phyloP scores from a whole-genome alignment of 2,888 invertebrate species.

The Myathropa florea region DNA sequence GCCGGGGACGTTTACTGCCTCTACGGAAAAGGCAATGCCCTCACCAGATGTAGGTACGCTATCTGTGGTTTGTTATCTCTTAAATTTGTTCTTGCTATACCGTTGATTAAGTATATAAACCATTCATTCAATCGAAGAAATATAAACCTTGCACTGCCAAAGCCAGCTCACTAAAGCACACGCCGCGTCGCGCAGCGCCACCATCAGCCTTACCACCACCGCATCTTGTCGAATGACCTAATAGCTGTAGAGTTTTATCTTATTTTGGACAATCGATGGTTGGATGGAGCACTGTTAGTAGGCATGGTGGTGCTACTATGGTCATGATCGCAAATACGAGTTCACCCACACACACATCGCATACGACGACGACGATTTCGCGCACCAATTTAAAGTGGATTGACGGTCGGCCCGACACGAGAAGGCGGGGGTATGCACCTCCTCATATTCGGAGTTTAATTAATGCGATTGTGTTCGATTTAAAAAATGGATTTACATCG shows the following conservation, averaged over 20 bases:
- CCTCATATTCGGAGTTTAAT: conserved; percentile 52
- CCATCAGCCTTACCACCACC: background rate
- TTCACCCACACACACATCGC: conserved; percentile 51
- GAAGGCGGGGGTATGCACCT: background rate
- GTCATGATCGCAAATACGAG: conserved; percentile 59
- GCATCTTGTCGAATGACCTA: conserved; percentile 47
- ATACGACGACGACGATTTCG: conserved; percentile 9
- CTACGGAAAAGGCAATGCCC: conserved; percentile 24
- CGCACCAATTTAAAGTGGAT: conserved; percentile 47
- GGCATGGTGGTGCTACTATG: conserved; percentile 24
- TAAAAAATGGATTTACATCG: conserved; percentile 58
- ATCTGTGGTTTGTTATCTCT: background rate
- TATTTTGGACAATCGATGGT: conserved; percentile 61
- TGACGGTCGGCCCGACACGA: conserved; percentile 10
- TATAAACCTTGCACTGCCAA: conserved; percentile 21
- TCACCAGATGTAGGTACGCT: background rate
- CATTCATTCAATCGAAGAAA: conserved; percentile 30
- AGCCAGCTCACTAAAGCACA: no score
- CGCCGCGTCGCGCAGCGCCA: no score
- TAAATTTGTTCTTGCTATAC: background rate
- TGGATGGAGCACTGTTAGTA: conserved; percentile 16
- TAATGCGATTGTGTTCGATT: conserved; percentile 64
- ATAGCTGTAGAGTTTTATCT: conserved; percentile 60
- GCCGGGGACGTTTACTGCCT: background rate
- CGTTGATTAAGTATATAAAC: background rate